Conservation (phyloP, 2,888 invertebrate species). For the Anagyrus pseudococci region DNA sequence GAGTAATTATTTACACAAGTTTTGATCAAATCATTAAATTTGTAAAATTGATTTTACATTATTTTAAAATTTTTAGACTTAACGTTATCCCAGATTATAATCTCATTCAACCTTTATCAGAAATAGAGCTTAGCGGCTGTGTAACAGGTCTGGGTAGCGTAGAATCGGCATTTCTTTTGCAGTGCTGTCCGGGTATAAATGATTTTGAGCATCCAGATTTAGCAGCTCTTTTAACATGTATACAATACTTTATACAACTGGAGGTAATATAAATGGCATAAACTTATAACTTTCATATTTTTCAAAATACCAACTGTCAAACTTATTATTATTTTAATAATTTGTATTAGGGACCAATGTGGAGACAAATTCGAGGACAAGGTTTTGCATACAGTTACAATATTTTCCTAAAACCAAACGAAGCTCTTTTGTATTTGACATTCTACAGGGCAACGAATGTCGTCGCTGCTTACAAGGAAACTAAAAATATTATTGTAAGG, state of each 20-base stretch:
- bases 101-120: constrained; percentile 58
- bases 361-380: constrained; percentile 85
- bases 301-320: no score
- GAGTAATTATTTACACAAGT: constrained; percentile 46
- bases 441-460: constrained; percentile 82
- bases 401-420: constrained; percentile 69
- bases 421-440: constrained; percentile 75
- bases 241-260: constrained; percentile 86
- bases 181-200: constrained; percentile 71
- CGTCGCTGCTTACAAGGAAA: constrained; percentile 79
- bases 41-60: no score
- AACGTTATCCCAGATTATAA: constrained; percentile 63
- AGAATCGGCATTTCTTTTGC: constrained; percentile 78
- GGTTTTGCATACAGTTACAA: constrained; percentile 85
- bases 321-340: no score
- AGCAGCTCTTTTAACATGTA: constrained; percentile 77
- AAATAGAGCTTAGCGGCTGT: constrained; percentile 65
- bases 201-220: constrained; percentile 71
- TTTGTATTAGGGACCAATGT: constrained; percentile 84
- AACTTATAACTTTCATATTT: no score
- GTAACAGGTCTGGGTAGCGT: constrained; percentile 82
- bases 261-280: constrained; percentile 69
- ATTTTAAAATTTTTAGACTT: constrained; percentile 51
- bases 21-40: constrained; percentile 13
- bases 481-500: constrained; percentile 75